Evolutionary conservation across 1,140 invertebrate genomes (phyloP).

Genomic region (Eulimnadia texana): DNA sequence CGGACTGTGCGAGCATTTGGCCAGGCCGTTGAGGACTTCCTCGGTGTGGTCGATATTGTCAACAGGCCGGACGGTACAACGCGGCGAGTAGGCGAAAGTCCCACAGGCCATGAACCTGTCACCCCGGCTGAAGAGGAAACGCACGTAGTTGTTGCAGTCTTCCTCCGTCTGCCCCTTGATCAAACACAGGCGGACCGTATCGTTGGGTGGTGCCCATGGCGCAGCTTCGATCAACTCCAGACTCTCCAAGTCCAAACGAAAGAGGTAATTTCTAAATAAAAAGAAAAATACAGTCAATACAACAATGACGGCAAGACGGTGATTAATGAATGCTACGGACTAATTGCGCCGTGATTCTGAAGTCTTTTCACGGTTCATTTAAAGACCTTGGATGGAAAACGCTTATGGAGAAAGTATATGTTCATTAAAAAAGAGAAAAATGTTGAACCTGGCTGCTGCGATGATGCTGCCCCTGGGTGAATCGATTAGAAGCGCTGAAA

Average conservation of each 20-base stretch:
- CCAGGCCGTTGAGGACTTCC: not conserved
- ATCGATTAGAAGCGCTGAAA: not conserved
- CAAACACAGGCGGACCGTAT: conserved; percentile 53
- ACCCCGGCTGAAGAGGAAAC: conserved; percentile 57
- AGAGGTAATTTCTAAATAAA: conserved; percentile 54
- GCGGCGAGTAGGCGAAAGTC: conserved; percentile 80
- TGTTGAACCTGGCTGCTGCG: not conserved
- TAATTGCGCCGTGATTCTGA: too few species aligned
- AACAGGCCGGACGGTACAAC: conserved; percentile 62
- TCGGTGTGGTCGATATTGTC: not conserved
- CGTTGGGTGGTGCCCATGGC: conserved; percentile 52
- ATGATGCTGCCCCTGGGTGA: not conserved
- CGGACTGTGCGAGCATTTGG: conserved; percentile 62
- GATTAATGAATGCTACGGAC: too few species aligned
- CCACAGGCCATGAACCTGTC: conserved; percentile 63
- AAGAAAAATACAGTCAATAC: not conserved
- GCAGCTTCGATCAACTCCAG: conserved; percentile 52
- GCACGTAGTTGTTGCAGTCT: conserved; percentile 80
- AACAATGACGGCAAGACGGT: not conserved
- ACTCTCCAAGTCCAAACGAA: conserved; percentile 54
- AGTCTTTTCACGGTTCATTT: not conserved
- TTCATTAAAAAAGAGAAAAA: too few species aligned
- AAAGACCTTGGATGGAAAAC: not conserved
- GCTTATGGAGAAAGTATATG: not conserved
- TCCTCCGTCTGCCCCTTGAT: conserved; percentile 70